phyloP scores from a whole-genome alignment of 2,888 invertebrate genomes.

The Nezara viridula region DNA sequence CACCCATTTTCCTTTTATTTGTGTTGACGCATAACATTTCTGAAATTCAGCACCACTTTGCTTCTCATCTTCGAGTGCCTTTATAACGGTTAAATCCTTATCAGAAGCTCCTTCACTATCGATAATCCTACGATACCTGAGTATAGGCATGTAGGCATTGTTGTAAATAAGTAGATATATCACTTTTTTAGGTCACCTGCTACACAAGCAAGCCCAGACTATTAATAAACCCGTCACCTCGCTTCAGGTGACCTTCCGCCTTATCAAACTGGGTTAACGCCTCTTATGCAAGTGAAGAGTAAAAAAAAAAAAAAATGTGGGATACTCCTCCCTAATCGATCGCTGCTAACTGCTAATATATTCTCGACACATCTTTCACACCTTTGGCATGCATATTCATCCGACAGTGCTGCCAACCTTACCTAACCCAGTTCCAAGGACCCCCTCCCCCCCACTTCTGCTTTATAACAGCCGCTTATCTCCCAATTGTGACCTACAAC shows the following conservation, averaged over 20 bases:
- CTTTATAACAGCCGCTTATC: neutral
- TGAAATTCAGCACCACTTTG: neutral
- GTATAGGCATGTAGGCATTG: neutral
- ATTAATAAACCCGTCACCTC: conserved; percentile 22
- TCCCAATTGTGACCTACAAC: neutral
- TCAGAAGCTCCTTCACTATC: neutral
- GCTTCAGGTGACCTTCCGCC: conserved; percentile 31
- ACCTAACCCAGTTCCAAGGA: neutral
- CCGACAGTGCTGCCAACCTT: neutral
- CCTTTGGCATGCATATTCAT: conserved; percentile 13
- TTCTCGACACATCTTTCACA: conserved; percentile 26
- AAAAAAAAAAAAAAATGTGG: neutral
- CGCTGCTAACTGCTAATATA: neutral
- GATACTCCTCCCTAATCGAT: conserved; percentile 9
- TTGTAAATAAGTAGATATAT: neutral
- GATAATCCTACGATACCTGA: neutral
- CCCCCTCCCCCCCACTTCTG: neutral
- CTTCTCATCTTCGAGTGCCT: neutral
- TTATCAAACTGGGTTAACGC: conserved; percentile 50
- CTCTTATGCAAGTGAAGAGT: neutral
- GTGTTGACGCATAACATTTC: neutral
- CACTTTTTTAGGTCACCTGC: conserved; percentile 42
- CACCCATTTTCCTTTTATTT: neutral
- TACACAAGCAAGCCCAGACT: conserved; percentile 37
- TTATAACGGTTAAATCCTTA: neutral